A percentile compares a stretch with the other conserved stretches of the same genome.
Conservation (phyloP, 64 coral and sea anemone species). For the Montipora efflorescens region DNA sequence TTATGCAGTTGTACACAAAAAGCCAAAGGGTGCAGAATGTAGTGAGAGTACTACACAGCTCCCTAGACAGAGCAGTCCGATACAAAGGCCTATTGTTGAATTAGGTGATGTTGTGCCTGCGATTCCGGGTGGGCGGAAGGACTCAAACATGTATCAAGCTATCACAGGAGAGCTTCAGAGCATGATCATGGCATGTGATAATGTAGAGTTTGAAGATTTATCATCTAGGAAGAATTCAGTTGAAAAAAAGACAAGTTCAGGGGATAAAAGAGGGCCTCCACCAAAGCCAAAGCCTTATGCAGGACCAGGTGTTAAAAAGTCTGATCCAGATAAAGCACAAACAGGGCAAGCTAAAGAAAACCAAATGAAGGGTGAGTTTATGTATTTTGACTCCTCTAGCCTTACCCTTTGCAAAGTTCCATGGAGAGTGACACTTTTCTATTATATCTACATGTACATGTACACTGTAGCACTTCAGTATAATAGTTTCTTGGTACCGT, state of each 20-base stretch:
- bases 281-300: conserved; percentile 91
- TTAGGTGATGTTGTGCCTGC: conserved; percentile 69
- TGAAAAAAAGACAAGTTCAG: not conserved
- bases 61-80: conserved; percentile 48
- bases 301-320: conserved; percentile 48
- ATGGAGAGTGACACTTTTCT: too few species aligned
- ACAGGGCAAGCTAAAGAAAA: not conserved
- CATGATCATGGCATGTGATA: conserved; percentile 74
- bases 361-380: not conserved
- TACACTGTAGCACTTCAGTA: too few species aligned
- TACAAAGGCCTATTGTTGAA: conserved; percentile 26
- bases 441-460: too few species aligned
- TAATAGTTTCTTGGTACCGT: too few species aligned
- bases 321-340: not conserved
- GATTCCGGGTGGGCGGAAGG: conserved; percentile 35
- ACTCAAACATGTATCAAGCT: conserved; percentile 75
- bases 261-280: conserved; percentile 62
- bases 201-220: not conserved
- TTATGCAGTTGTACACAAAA: conserved; percentile 94
- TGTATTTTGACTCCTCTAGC: not conserved
- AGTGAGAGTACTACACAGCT: not conserved
- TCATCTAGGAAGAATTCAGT: not conserved
- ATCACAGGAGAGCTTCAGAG: conserved; percentile 76
- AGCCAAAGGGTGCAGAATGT: conserved; percentile 47
- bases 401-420: too few species aligned